These are phyloP conservation scores for Solenopsis fugax DNA, from an alignment of 1,140 invertebrate species.

Conservation along the genomic window DNA sequence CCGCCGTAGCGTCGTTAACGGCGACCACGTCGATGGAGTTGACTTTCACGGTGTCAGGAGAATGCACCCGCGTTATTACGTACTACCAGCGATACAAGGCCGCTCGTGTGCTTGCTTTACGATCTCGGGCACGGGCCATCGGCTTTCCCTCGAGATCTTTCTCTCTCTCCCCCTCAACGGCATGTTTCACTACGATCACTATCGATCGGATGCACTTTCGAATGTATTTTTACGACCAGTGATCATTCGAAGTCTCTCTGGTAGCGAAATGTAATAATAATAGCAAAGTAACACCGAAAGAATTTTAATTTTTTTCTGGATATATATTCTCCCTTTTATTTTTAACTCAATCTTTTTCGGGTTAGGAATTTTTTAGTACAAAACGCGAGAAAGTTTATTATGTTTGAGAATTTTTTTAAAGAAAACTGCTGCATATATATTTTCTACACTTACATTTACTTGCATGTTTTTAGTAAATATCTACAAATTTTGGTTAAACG, in stretches of 20 bases:
- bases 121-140: not conserved
- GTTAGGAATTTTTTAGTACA: too few relatives aligned
- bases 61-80: slow-evolving; percentile 33
- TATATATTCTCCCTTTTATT: not conserved
- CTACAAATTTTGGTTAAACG: too few relatives aligned
- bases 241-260: not conserved
- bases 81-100: slow-evolving; percentile 24
- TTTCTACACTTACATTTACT: too few relatives aligned
- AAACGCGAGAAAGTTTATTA: too few relatives aligned
- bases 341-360: too few relatives aligned
- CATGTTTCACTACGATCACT: slow-evolving; percentile 5
- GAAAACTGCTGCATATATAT: too few relatives aligned
- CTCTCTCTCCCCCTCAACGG: not conserved
- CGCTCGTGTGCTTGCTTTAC: slow-evolving; percentile 11
- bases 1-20: slow-evolving; percentile 38
- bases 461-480: too few relatives aligned
- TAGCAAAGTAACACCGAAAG: not conserved
- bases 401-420: too few relatives aligned
- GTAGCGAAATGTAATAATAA: not conserved
- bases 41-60: slow-evolving; percentile 29
- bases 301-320: not conserved
- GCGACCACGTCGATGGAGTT: not conserved
- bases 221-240: slow-evolving; percentile 21
- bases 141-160: slow-evolving; percentile 18
- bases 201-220: slow-evolving; percentile 20